These are phyloP conservation scores for Paramisgurnus dabryanus DNA, from an alignment of 2,113 vertebrate species.

Conservation along the genomic window DNA sequence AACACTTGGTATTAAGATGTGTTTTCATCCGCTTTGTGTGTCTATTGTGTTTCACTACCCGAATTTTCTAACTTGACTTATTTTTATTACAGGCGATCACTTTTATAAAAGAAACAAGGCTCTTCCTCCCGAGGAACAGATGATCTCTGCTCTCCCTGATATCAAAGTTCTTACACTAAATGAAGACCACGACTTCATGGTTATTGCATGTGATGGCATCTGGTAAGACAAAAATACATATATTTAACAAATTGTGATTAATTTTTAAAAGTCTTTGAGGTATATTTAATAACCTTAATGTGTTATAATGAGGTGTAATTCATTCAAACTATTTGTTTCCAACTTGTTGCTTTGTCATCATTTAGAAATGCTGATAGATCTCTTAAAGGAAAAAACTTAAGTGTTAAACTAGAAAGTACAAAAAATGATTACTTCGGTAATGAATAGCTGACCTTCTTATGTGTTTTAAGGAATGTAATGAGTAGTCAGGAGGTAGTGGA, in stretches of 20 bases:
- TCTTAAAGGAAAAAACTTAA: too few species aligned
- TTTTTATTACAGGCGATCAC: slow-evolving; percentile 84
- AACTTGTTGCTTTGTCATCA: background rate
- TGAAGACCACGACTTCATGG: slow-evolving; percentile 96
- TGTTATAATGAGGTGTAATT: too few species aligned
- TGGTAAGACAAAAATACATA: slow-evolving; percentile 73
- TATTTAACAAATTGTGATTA: too few species aligned
- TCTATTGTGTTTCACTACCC: too few species aligned
- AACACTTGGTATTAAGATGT: background rate
- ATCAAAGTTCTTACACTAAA: slow-evolving; percentile 94
- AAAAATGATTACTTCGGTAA: background rate
- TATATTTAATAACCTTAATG: too few species aligned
- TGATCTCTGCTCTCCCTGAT: slow-evolving; percentile 96
- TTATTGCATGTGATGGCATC: slow-evolving; percentile 97
- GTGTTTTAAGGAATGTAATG: slow-evolving; percentile 88
- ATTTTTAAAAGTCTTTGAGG: too few species aligned
- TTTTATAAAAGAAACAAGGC: slow-evolving; percentile 97
- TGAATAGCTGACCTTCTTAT: background rate
- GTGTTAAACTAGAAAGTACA: too few species aligned
- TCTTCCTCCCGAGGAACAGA: slow-evolving; percentile 93
- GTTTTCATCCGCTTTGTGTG: background rate
- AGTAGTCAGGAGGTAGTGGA: slow-evolving; percentile 99
- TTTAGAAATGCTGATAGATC: too few species aligned
- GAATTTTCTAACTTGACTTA: too few species aligned
- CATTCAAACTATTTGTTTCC: too few species aligned